These are phyloP conservation scores for Heteromormyrus szaboi DNA, from an alignment of 2,797 vertebrate genomes.

Conservation along the genomic window DNA sequence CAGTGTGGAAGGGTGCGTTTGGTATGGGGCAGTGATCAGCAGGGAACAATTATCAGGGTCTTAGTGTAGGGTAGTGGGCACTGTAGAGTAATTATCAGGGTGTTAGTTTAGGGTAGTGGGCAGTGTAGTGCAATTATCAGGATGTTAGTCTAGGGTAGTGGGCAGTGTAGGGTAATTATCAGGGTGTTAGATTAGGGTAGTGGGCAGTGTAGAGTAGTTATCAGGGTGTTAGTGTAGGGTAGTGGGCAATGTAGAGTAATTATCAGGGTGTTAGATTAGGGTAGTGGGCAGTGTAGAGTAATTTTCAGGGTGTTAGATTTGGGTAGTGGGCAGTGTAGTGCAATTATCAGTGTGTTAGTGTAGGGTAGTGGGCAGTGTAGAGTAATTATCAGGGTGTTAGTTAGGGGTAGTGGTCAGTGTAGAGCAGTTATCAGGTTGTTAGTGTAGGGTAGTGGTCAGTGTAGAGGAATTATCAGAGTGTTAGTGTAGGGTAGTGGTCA, in stretches of 20 bases:
- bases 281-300: background rate
- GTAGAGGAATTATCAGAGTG: background rate
- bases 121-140: no score
- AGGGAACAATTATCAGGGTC: background rate
- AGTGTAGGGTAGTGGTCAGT: background rate
- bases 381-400: background rate
- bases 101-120: background rate
- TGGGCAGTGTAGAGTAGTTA: background rate
- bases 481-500: background rate
- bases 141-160: no score
- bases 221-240: background rate
- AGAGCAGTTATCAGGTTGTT: background rate
- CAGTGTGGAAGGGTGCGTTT: background rate
- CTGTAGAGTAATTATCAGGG: background rate
- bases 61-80: background rate
- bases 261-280: background rate
- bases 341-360: background rate
- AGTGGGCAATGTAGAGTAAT: background rate
- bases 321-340: background rate
- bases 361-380: background rate
- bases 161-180: background rate
- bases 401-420: background rate
- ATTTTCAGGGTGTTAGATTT: background rate
- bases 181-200: background rate
- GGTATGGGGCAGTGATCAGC: background rate